Conservation (phyloP, 2,888 invertebrate genomes). For the Drosophila atroscutellata region DNA sequence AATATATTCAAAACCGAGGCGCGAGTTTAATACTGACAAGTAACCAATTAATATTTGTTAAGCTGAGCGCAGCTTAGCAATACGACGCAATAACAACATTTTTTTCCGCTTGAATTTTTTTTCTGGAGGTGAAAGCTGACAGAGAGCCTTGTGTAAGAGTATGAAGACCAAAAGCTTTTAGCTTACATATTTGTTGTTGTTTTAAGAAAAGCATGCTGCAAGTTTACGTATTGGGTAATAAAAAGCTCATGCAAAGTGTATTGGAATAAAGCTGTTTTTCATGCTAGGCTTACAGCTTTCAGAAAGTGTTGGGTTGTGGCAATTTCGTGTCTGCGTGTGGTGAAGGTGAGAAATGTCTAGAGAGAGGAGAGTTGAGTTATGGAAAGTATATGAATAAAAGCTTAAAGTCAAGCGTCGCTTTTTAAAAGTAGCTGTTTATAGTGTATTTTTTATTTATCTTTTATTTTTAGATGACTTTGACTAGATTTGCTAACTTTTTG, state of each 20-base stretch:
- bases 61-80: too few relatives aligned
- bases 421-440: background rate
- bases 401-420: background rate
- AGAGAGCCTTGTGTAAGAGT: background rate
- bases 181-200: background rate
- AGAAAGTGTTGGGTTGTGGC: background rate
- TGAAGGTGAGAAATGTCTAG: constrained; percentile 15
- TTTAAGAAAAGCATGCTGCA: constrained; percentile 17
- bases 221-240: constrained; percentile 1
- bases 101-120: background rate
- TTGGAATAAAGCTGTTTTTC: constrained; percentile 15
- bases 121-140: background rate
- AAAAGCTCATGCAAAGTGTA: constrained; percentile 38
- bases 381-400: background rate
- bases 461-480: constrained; percentile 4
- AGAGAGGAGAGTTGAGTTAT: background rate
- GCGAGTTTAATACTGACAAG: background rate
- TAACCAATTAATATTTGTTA: background rate
- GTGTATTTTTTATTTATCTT: constrained; percentile 7
- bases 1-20: background rate
- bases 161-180: background rate
- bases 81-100: too few relatives aligned
- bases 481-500: constrained; percentile 82
- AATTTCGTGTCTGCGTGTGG: constrained; percentile 1
- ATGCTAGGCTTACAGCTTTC: constrained; percentile 28